Conservation (phyloP, 1,140 invertebrate genomes). For the Aphelenchoides fujianensis region DNA sequence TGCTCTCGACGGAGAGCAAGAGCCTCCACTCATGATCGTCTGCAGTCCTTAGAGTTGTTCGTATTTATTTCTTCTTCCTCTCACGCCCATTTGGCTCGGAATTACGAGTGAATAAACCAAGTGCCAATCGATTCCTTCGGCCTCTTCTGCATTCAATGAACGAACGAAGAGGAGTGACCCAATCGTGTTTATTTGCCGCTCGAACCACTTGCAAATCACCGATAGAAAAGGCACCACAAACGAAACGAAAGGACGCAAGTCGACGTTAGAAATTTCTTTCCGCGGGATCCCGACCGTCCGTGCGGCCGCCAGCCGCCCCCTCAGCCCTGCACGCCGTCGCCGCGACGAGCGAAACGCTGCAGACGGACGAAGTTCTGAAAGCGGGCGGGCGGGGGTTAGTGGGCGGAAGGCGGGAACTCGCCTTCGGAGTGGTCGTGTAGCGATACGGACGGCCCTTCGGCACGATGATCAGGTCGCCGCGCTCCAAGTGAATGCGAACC, state of each 20-base stretch:
- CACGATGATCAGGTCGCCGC: slow-evolving; percentile 56
- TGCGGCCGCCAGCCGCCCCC: background rate
- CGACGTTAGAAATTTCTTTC: background rate
- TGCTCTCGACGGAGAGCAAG: background rate
- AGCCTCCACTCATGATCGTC: background rate
- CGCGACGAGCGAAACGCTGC: slow-evolving; percentile 48
- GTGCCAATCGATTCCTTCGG: background rate
- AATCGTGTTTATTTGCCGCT: background rate
- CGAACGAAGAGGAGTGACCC: background rate
- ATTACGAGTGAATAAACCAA: too few relatives aligned
- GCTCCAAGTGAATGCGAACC: slow-evolving; percentile 53
- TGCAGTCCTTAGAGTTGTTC: background rate
- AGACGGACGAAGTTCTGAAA: slow-evolving; percentile 54
- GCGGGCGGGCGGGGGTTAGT: background rate
- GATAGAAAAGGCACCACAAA: background rate
- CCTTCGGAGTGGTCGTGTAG: slow-evolving; percentile 55
- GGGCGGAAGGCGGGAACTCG: slow-evolving; percentile 17
- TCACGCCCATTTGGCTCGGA: slow-evolving; percentile 4
- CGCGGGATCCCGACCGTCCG: background rate
- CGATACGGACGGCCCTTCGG: slow-evolving; percentile 52
- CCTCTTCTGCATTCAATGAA: background rate
- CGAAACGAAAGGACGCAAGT: background rate
- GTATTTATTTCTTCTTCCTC: too few relatives aligned
- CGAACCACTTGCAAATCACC: background rate
- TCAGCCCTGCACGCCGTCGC: slow-evolving; percentile 25